Base-by-base conservation (phyloP, 2,888 invertebrate species). In the Clivina fossor region DNA sequence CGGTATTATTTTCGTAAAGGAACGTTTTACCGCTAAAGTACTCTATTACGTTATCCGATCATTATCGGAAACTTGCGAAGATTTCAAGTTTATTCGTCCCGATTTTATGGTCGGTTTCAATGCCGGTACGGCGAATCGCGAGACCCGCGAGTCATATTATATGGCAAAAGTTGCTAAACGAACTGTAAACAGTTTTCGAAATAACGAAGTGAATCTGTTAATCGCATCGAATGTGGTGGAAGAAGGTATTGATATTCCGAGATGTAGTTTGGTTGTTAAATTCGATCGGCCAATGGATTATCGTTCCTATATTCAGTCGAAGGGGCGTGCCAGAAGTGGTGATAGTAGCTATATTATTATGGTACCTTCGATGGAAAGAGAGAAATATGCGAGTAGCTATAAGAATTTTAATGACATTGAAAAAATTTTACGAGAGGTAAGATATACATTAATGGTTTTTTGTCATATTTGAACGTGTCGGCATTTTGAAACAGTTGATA, bases 241-340 rank as follows among this genome's bases (percentile, higher is more conserved):
- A 69, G 95, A 95, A 74, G 94, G 94, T 1, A 81, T 94, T 5
- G 93, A 95, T 71, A 80, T 95, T 20, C 87, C 86, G 2, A 80
- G 82, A 20, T 97, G 96, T 68, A 84, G 88, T 59, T 73, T 91
- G 32, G 87, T 95, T 0, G 66, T 94, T 13, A 81, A 87, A 44
- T 90, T 85, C 68, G 90, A 92, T 68, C 68, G 74, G 1, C 80
- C 89, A 0, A 68, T 76, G 46, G 85, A 88, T 64, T 90, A 89
- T 63, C 78, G 90, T 43, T 86, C 90, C 0, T 96, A 94, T 67
- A 82, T 95, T 30, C 93, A 94, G 72, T 89, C 92, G 58, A 93
- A 93, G 80, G 93, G 92, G 64, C 80, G 96, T 51, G 95, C 95
- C 0, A 78, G 90, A n/a, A 78, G 79, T 62, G 66, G 69, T 2